Evolutionary conservation across 2,888 invertebrate species (phyloP), one percentile per base, ranked within the genome.

Genomic region (Athalia cordata): DNA sequence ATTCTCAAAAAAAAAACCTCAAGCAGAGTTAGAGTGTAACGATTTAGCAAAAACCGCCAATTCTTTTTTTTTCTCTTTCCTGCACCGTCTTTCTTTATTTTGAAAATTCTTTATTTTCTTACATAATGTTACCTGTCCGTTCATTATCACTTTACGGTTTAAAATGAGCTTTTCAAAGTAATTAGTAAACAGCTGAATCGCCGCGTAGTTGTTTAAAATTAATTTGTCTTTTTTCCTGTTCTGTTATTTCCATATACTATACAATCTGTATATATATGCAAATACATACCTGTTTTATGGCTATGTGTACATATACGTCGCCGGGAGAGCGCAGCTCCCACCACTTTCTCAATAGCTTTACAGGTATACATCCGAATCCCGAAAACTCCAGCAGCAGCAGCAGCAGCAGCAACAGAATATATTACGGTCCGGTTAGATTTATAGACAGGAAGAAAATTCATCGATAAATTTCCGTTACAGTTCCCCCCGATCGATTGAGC

Each of bases 401-500:
- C 29, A 29, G 1, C n/a, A n/a, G 55, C 55, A 55, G 8, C 72
- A 72, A 15, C 62, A 11, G 75, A 75, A 75, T 75, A 75, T 52
- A 75, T 75, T 75, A 50, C 62, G 50, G 64, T 75, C 75, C 62
- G 47, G 29, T n/a, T 50, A 62, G 75, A 75, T 75, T 75, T 62
- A 75, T 64, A 75, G 50, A 50, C 75, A 29, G 75, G 64, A 75
- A 29, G 4, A 9, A n/a, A 62, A 61, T 75, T 75, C 15, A 75
- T 64, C 61, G 75, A 75, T 75, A 62, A 65, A 65, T 85, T 72
- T 72, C 47, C 57, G 81, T 92, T 92, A 61, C 92, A 96, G 97
- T 96, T 89, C 96, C 96, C 29, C 96, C 97, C 64, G 95, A 95
- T 87, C 94, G 94, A 84, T 91, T 97, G 83, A 95, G 95, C 89